These are phyloP conservation scores for Pogonognathellus flavescens DNA, from an alignment of 1,140 invertebrate species.

Conservation along the genomic window DNA sequence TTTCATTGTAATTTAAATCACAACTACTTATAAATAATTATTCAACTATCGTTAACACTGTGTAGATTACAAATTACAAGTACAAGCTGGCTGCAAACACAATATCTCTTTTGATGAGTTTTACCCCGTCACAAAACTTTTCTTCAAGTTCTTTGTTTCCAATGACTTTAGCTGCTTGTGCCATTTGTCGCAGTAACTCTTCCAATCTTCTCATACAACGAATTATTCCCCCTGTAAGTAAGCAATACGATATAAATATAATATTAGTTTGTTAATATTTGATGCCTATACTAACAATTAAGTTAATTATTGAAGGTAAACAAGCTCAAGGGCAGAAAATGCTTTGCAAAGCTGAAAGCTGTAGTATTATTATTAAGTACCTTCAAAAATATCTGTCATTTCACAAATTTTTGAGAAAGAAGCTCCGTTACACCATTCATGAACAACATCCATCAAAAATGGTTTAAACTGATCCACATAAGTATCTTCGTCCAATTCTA, in stretches of 20 bases:
- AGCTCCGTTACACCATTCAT: conserved; percentile 94
- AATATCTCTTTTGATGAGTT: conserved; percentile 95
- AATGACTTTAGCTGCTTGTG: conserved; percentile 96
- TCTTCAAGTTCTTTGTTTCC: conserved; percentile 96
- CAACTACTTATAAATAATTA: no score
- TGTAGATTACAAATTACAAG: conserved; percentile 79
- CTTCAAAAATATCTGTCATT: conserved; percentile 99
- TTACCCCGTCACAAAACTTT: conserved; percentile 95
- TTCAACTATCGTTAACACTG: no score
- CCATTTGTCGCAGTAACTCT: conserved; percentile 94
- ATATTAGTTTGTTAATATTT: neutral
- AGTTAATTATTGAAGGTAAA: no score
- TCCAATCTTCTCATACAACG: conserved; percentile 96
- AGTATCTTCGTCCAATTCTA: conserved; percentile 89
- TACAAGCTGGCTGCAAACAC: conserved; percentile 99
- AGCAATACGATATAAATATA: neutral
- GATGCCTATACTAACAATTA: no score
- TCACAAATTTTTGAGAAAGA: conserved; percentile 93
- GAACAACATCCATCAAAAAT: conserved; percentile 97
- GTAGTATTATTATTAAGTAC: conserved; percentile 70
- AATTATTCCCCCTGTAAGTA: conserved; percentile 90
- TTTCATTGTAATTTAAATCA: no score
- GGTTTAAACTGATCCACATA: conserved; percentile 96
- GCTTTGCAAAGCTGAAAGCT: neutral
- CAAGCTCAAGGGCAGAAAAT: no score